These are phyloP conservation scores for Trididemnum miniatum DNA, from an alignment of 23 tunicate species.

Conservation along the genomic window DNA sequence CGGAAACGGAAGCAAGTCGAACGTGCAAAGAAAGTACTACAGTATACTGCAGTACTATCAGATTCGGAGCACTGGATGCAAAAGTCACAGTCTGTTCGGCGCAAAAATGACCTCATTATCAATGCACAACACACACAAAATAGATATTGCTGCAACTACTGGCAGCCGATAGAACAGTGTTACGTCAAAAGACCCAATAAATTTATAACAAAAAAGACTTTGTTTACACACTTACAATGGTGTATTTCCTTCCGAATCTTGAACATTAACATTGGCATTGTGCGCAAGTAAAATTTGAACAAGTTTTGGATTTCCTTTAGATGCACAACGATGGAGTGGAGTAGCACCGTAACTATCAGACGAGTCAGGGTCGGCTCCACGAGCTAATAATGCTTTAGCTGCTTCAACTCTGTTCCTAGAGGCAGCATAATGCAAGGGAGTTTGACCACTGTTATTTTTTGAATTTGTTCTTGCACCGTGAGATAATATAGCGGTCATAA, in stretches of 20 bases:
- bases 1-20: too few relatives aligned
- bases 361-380: slow-evolving; percentile 85
- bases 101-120: too few relatives aligned
- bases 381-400: slow-evolving; percentile 76
- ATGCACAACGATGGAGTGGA: slow-evolving; percentile 91
- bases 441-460: slow-evolving; percentile 63
- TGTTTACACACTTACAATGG: slow-evolving; percentile 69
- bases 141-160: too few relatives aligned
- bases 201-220: too few relatives aligned
- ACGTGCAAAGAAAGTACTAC: too few relatives aligned
- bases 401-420: slow-evolving; percentile 72
- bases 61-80: too few relatives aligned
- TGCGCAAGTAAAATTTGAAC: slow-evolving; percentile 77
- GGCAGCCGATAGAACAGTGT: too few relatives aligned
- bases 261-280: slow-evolving; percentile 62
- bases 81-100: too few relatives aligned
- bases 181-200: too few relatives aligned
- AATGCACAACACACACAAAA: too few relatives aligned
- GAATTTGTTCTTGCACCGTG: slow-evolving; percentile 67
- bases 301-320: slow-evolving; percentile 81
- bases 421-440: slow-evolving; percentile 93
- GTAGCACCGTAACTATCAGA: slow-evolving; percentile 67
- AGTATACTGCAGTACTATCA: too few relatives aligned
- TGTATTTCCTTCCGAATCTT: slow-evolving; percentile 88
- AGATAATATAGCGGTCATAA: slow-evolving; percentile 53